Evolutionary conservation across 2,888 invertebrate genomes (phyloP), one percentile per base, ranked within the genome.

Genomic region (Dysmachus trigonus): DNA sequence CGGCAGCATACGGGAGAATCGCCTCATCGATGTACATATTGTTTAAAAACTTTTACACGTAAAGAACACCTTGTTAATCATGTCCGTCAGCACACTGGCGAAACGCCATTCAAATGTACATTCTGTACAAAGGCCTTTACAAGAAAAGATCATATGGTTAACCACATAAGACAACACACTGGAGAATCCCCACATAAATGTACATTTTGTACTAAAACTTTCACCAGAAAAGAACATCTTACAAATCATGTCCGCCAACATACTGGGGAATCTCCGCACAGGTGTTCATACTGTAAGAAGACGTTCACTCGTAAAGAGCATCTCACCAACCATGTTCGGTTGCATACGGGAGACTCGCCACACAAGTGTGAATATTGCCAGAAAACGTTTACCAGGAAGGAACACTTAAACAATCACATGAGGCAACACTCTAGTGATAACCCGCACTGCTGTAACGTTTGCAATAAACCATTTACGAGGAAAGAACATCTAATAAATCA

Each of bases 51-150:
- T 72, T 97, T 97, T 92, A 96, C 96, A n/a, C 94, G 97, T 86
- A 97, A 97, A 92, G 97, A 97, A 91, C 97, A 97, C 91, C 93
- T 97, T 88, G 96, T 96, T 91, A 97, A 96, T 92, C 97, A 97
- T 90, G 95, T 96, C 38, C 93, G 96, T 89, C 96, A 96, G 92
- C 97, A 97, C 91, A 96, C 96, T 81, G 96, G 96, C 82, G 96
- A 96, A 92, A 96, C 96, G 33, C 96, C 96, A 1, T 96, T 96
- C 92, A 88, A 96, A 91, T 97, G 97, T 91, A 96, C 95, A 90
- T 96, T 95, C 93, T 97, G 96, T 92, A 96, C 96, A 87, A 96
- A 96, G 93, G 96, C 96, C 74, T 96, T 96, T 92, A 96, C 96
- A 7, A 94, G 96, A 90, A 96, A 96, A 92, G 96, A 96, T 91